Base-by-base conservation (phyloP, 2,797 vertebrate species). In the Microchirus variegatus region DNA sequence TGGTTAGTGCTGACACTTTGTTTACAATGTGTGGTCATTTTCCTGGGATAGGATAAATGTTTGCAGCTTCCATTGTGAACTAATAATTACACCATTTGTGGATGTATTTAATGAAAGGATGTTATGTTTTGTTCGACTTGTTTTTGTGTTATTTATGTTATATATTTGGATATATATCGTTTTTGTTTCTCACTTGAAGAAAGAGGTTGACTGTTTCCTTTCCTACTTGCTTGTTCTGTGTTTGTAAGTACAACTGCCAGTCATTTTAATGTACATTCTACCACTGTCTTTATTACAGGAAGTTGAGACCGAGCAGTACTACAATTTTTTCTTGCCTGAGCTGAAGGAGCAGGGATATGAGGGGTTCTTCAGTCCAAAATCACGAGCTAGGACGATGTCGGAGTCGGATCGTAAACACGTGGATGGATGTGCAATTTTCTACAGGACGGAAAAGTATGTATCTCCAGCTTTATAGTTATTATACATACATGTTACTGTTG, bases 261-360 rank as follows among this genome's bases (percentile, higher is more conserved):
- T 17, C n/a, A 19, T 46, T 19, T 2, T 19, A 5, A 15, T 48
- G 12, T 22, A 9, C 13, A 14, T 22, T 2, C 11, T 22, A 9
- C 16, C 47, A 40, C 42, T 5, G 37, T 71, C 7, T 59, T 54
- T 4, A 57, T 59, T 67, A 48, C 76, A 99, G 97, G 97, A 99
- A 90, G 97, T 99, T 55, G 97, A 98, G 88, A 99, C 97, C 0
- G 97, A 99, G 82, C 97, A 99, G 93, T 99, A 97, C 94, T 99
- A 95, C 89, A 96, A 77, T 87, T 99, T 94, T 90, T 99, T 99
- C 87, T 91, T 98, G 90, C 95, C 95, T 48, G 97, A 99, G 88
- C 74, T 99, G 82, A 98, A 98, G 86, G 96, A 96, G 81, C 96
- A 97, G 80, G 97, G 97, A 62, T 99, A 98, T 17, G 96, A 96